phyloP scores from a whole-genome alignment of 2,113 vertebrate genomes.

The Chaetodon auriga region DNA sequence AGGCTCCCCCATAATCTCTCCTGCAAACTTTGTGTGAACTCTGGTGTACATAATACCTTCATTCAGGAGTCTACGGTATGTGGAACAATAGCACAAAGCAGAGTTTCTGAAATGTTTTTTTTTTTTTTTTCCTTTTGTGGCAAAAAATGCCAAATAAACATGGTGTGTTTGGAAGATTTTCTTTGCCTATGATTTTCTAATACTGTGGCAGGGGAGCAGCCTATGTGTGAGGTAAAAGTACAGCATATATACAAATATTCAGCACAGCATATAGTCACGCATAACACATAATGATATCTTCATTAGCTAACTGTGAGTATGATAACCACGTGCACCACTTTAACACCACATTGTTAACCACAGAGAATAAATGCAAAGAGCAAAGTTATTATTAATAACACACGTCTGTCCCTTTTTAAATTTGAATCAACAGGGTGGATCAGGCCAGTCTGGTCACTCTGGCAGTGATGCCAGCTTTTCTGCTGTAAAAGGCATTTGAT shows the following conservation, averaged over 20 bases:
- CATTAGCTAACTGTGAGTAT: neutral
- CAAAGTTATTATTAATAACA: neutral
- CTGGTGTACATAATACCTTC: slow-evolving; percentile 59
- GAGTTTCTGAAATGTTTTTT: slow-evolving; percentile 28
- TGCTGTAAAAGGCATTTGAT: neutral
- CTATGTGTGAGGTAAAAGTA: neutral
- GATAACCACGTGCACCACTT: neutral
- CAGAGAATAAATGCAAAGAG: neutral
- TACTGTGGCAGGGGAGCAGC: neutral
- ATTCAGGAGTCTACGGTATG: slow-evolving; percentile 55
- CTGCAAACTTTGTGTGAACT: slow-evolving; percentile 73
- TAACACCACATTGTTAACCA: neutral
- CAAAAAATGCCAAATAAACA: slow-evolving; percentile 16
- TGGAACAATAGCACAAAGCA: slow-evolving; percentile 40
- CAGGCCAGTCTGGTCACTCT: neutral
- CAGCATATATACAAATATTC: neutral
- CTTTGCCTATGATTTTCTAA: neutral
- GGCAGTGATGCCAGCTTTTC: neutral
- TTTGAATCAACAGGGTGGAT: neutral
- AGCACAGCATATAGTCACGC: too few species aligned
- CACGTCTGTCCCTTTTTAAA: neutral
- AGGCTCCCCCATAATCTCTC: slow-evolving; percentile 66
- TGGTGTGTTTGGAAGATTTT: neutral
- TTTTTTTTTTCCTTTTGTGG: neutral
- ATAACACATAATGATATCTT: neutral